A percentile compares a stretch with the other conserved stretches of the same genome.
Conservation (phyloP, 2,888 invertebrate genomes). For the Melanostoma scalare region DNA sequence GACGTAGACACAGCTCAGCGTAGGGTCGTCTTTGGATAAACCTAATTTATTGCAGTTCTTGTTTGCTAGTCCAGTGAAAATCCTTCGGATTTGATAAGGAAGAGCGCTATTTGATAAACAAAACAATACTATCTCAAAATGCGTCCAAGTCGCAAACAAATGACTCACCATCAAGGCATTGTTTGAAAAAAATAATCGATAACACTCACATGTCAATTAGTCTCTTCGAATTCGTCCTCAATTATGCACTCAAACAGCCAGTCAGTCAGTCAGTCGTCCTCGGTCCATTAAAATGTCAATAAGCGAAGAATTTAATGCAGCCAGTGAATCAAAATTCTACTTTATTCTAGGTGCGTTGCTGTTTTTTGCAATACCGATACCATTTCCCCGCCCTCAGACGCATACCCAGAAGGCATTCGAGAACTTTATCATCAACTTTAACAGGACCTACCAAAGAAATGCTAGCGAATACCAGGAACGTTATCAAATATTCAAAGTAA, state of each 20-base stretch:
- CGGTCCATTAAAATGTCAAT: slow-evolving; percentile 20
- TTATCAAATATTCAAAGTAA: slow-evolving; percentile 48
- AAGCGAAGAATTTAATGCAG: not conserved
- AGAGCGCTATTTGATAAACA: too few species aligned
- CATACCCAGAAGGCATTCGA: slow-evolving; percentile 40
- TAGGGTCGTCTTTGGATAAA: too few species aligned
- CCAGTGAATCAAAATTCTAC: slow-evolving; percentile 26
- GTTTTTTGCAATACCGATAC: slow-evolving; percentile 61
- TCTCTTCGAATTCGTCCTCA: too few species aligned
- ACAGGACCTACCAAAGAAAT: slow-evolving; percentile 47
- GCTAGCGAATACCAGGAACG: slow-evolving; percentile 40
- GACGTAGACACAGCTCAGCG: too few species aligned
- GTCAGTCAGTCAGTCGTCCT: slow-evolving; percentile 17
- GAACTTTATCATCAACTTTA: slow-evolving; percentile 43
- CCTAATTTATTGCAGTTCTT: too few species aligned
- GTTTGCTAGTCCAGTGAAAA: too few species aligned
- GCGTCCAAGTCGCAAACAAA: too few species aligned
- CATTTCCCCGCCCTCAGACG: slow-evolving; percentile 35
- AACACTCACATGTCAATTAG: too few species aligned
- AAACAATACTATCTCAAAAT: too few species aligned
- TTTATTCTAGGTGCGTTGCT: slow-evolving; percentile 38
- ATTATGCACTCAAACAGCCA: not conserved
- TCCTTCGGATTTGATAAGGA: too few species aligned
- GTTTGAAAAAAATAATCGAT: too few species aligned
- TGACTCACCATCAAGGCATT: too few species aligned